A percentile compares a stretch with the other conserved stretches of the same genome.
These are phyloP conservation scores for Riparia riparia DNA, from an alignment of 2,113 vertebrate species.

Conservation along the genomic window DNA sequence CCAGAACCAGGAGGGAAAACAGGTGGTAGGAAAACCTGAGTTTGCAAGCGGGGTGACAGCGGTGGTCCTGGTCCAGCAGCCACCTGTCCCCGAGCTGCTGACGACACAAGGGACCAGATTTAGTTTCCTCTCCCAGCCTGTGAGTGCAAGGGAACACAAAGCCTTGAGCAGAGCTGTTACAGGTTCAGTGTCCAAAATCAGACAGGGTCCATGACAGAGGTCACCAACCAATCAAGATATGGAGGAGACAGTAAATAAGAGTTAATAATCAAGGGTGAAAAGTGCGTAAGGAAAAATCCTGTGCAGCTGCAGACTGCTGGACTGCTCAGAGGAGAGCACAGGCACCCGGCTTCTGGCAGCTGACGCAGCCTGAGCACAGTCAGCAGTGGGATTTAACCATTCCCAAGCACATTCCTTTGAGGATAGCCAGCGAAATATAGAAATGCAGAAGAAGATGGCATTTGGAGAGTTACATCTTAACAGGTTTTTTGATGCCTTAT, in stretches of 20 bases:
- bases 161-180: not conserved
- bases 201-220: not conserved
- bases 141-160: not conserved
- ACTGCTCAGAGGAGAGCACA: not conserved
- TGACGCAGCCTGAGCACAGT: not conserved
- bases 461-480: not conserved
- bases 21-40: not conserved
- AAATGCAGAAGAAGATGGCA: too few relatives aligned
- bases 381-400: not conserved
- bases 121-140: not conserved
- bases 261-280: not conserved
- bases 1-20: not conserved
- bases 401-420: not conserved
- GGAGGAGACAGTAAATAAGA: not conserved
- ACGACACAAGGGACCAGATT: not conserved
- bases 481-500: not conserved
- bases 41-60: accelerated
- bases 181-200: not conserved
- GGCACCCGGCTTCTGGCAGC: accelerated
- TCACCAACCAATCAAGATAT: not conserved
- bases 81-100: not conserved
- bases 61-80: not conserved
- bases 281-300: not conserved
- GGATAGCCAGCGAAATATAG: accelerated
- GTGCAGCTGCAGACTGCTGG: not conserved